Conservation (phyloP, 2,113 vertebrate genomes). For the Apeltes quadracus region DNA sequence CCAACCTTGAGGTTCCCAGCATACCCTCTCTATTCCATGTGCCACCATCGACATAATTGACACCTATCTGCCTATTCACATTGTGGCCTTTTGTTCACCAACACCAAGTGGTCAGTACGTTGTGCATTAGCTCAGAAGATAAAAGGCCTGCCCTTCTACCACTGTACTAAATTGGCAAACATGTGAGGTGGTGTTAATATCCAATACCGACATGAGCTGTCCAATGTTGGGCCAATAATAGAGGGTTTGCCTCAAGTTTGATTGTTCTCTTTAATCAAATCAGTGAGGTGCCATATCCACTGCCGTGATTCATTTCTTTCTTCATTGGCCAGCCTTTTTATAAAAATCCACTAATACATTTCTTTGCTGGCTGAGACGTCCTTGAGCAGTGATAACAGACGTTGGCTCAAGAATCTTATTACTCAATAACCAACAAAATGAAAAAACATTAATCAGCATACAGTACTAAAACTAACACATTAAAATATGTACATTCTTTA, state of each 20-base stretch:
- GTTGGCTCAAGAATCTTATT: too few species aligned
- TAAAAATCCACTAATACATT: background rate
- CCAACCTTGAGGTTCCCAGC: too few species aligned
- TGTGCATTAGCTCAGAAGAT: slow-evolving; percentile 18
- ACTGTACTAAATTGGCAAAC: slow-evolving; percentile 20
- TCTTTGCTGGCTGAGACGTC: background rate
- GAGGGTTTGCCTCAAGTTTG: slow-evolving; percentile 14
- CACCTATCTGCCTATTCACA: background rate
- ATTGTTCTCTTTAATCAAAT: slow-evolving; percentile 18
- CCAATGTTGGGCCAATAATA: slow-evolving; percentile 8
- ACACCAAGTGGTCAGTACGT: slow-evolving; percentile 25
- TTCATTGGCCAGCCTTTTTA: background rate
- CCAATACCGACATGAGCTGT: slow-evolving; percentile 8
- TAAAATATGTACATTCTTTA: background rate
- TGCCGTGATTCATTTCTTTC: background rate
- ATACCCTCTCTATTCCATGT: too few species aligned
- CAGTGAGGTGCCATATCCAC: slow-evolving; percentile 2
- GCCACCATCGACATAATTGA: too few species aligned
- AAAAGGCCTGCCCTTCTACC: slow-evolving; percentile 11
- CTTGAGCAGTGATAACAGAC: too few species aligned
- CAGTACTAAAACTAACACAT: background rate
- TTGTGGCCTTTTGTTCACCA: slow-evolving; percentile 7
- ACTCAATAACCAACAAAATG: background rate
- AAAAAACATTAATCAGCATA: background rate
- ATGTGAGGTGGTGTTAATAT: background rate